Evolutionary conservation across 2,797 vertebrate genomes (phyloP), one percentile per base, ranked within the genome.

Genomic region (Columba guinea): DNA sequence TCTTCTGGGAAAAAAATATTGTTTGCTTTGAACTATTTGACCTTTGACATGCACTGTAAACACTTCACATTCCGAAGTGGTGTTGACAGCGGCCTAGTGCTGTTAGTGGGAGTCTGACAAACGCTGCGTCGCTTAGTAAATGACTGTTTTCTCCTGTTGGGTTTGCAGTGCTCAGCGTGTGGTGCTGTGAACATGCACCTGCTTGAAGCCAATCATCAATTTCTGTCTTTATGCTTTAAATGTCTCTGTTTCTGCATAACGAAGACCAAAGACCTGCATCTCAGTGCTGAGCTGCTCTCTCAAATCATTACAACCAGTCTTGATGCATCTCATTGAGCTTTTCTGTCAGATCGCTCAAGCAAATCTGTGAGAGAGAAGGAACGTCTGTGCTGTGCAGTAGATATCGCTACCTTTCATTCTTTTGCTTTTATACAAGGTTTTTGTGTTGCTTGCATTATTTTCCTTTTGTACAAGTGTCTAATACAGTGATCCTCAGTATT

Each of bases 141-240:
- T 56, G 4, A 13, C 49, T 32, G 7, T 51, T 74, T 37, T 41
- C 52, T 74, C 85, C 56, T 41, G 2, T 52, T 44, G 8, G 28
- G 15, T 68, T 79, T 60, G 46, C 3, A 1, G 19, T 48, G 49
- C n/a, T 41, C 30, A 24, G 17, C 0, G 0, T 27, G 41, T 28
- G 49, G 49, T 52, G 63, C 88, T 79, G 27, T 60, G 34, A 49
- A 44, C 5, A 9, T 56, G 68, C 59, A 52, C 83, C 65, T 69
- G 34, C 48, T 44, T 13, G 18, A 52, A 84, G 49, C 16, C 27
- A 64, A n/a, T 62, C 1, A 3, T 64, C 32, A 8, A 3, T 73
- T 76, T 76, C 63, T 64, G 39, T 39, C 48, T 82, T 58, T 62
- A 13, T 58, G 59, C 75, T 84, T 71, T 73, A 65, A 73, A 70